Conservation (phyloP, 2,888 invertebrate genomes). For the Frankliniella fusca region DNA sequence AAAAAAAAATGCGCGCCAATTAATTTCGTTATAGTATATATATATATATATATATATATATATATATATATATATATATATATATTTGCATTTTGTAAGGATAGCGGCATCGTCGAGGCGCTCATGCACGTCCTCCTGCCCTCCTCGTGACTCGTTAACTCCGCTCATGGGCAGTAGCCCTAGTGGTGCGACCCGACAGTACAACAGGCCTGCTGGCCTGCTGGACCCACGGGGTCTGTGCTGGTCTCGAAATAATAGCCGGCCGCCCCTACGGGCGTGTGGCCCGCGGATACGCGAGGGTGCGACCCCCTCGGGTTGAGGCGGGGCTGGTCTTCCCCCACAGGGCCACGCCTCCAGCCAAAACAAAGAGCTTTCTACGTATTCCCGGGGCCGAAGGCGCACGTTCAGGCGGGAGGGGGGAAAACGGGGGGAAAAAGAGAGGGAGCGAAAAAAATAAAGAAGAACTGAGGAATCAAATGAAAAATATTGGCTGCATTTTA, state of each 20-base stretch:
- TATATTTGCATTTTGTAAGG: too few species aligned
- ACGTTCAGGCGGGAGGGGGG: too few species aligned
- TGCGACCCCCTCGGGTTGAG: neutral
- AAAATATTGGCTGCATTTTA: neutral
- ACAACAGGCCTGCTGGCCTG: neutral
- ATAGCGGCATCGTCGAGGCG: neutral
- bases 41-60: too few species aligned
- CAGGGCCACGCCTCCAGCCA: constrained; percentile 12
- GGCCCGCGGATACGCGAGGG: neutral
- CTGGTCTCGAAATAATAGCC: neutral
- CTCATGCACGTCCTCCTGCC: neutral
- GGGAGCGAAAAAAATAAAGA: neutral
- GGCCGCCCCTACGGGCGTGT: too few species aligned
- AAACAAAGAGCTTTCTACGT: constrained; percentile 17
- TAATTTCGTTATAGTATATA: too few species aligned
- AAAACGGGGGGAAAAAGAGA: too few species aligned
- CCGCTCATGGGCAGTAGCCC: too few species aligned
- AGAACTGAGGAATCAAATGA: too few species aligned
- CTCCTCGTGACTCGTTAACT: too few species aligned
- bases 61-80: too few species aligned
- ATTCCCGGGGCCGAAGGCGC: neutral
- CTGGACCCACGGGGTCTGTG: neutral
- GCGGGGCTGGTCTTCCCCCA: neutral
- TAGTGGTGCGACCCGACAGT: too few species aligned
- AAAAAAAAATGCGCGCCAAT: too few species aligned